Conservation (phyloP, 2,888 invertebrate genomes). For the Ecliptopera silaceata region DNA sequence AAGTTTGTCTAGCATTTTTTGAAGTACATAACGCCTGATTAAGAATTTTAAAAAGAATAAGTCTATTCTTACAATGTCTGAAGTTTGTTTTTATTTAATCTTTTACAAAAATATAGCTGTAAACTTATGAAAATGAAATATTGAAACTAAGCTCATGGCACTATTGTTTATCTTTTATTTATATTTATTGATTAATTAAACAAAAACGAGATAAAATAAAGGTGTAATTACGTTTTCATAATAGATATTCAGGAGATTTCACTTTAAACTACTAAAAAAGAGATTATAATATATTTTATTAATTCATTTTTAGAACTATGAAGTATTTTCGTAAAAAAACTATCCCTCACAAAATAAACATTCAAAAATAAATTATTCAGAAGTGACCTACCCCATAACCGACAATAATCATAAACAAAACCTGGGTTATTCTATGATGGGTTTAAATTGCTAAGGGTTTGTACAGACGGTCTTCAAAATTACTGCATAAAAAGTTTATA, state of each 20-base stretch:
- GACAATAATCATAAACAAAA: constrained; percentile 36
- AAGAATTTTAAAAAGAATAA: constrained; percentile 19
- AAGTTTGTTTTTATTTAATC: not conserved
- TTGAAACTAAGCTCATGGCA: no score
- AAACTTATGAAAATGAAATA: no score
- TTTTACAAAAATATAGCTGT: not conserved
- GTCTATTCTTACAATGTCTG: not conserved
- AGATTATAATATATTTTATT: not conserved
- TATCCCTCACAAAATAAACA: not conserved
- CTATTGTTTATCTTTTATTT: no score
- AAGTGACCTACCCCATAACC: not conserved
- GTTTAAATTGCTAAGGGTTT: not conserved
- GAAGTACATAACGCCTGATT: constrained; percentile 28
- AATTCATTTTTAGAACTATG: not conserved
- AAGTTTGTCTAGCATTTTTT: constrained; percentile 23
- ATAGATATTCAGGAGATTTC: no score
- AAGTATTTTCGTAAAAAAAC: not conserved
- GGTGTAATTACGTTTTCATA: no score
- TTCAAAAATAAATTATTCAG: constrained; percentile 30
- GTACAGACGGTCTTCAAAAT: not conserved
- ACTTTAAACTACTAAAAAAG: no score
- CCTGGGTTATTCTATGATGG: not conserved
- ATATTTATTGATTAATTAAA: no score
- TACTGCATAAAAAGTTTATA: not conserved
- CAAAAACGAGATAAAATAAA: no score